Evolutionary conservation across 2,113 vertebrate genomes (phyloP).

Genomic region (Heptranchias perlo): DNA sequence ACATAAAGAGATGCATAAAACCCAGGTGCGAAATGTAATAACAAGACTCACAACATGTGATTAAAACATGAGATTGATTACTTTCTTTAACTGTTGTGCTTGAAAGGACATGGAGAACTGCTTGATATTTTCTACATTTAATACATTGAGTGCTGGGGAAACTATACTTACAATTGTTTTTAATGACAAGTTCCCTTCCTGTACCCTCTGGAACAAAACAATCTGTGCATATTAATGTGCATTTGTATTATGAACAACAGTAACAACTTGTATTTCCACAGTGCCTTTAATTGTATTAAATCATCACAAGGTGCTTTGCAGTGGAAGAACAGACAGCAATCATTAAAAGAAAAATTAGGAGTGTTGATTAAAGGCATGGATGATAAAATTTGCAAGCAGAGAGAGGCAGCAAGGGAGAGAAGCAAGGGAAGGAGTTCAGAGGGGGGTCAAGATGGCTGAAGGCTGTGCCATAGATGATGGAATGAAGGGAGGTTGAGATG

Average conservation of each 20-base stretch:
- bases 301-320: neutral
- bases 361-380: neutral
- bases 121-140: neutral
- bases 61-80: slow-evolving; percentile 42
- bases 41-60: slow-evolving; percentile 39
- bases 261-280: neutral
- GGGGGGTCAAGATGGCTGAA: neutral
- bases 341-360: neutral
- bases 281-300: neutral
- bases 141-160: neutral
- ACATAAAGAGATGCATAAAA: slow-evolving; percentile 37
- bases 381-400: neutral
- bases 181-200: neutral
- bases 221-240: neutral
- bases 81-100: neutral
- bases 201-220: neutral
- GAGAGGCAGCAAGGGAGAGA: neutral
- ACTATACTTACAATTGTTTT: neutral
- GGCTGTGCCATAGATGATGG: neutral
- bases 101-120: neutral
- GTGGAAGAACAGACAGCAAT: neutral
- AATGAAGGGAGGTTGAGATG: neutral
- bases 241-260: neutral
- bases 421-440: neutral
- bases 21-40: slow-evolving; percentile 40